Base-by-base conservation (phyloP, 2,888 invertebrate species). In the Elgonia sp. region DNA sequence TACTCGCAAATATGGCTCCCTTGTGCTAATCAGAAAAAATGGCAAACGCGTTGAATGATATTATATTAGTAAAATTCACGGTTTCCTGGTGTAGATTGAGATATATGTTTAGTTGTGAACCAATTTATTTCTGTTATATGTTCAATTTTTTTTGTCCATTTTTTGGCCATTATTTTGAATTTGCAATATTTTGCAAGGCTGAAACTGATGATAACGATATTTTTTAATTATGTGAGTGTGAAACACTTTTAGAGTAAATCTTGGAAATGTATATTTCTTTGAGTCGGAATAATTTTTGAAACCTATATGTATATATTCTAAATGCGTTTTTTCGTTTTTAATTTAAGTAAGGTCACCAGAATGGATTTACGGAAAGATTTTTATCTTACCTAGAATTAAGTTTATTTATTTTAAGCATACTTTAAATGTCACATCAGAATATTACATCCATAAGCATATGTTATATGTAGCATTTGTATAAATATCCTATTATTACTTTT, bases 11-110 rank as follows among this genome's bases (percentile, higher is more conserved):
- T 46, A 77, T 82, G 70, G 70, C 77, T 72, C 50, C 75, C 80
- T 62, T n/a, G 50, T 40, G 75, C 75, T 85, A 85, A 85, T 85
- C 65, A 85, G 75, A 75, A 84, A 80, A 79, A 37, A 84, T 55
- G 77, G 55, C 55, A 77, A 82, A 65, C 55, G 67, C 57, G 21
- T 21, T 55, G n/a, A 73, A 65, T 53, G 65, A 46, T 65, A 18
- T 73, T 63, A 57, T 37, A 55, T 75, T 75, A 29, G 29, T 37
- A 57, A 39, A 12, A 21, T 53, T 37, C 12, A 46, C 6, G 46
- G 46, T 46, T 46, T 46, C 55, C 46, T 46, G 46, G 46, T 46
- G 46, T 46, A 29, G 29, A 29, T 29, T 29, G 29, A 29, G 29
- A 29, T 29, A 29, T 29, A 29, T 29, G 29, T 1, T 29, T 29